Percentiles rank a stretch among this genome's conserved stretches.
Evolutionary conservation across 1,140 invertebrate species (phyloP).

Genomic region (Centruroides sculpturatus): DNA sequence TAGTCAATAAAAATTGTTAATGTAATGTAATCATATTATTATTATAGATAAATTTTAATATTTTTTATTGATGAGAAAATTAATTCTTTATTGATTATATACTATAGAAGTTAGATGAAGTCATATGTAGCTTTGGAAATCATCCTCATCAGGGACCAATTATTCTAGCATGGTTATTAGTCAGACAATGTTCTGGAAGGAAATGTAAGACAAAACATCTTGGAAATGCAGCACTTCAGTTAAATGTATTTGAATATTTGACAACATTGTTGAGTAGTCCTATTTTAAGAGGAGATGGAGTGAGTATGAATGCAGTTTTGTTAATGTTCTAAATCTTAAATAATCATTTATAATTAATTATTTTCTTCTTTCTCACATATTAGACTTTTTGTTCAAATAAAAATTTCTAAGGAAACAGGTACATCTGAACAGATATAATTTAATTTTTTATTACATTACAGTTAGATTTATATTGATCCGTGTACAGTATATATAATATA

Average conservation of each 20-base stretch:
- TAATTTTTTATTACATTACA: too few relatives aligned
- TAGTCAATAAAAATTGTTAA: too few relatives aligned
- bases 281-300: slow-evolving; percentile 20
- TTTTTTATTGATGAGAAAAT: neutral
- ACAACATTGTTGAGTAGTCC: slow-evolving; percentile 19
- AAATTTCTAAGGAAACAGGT: too few relatives aligned
- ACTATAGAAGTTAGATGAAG: slow-evolving; percentile 22
- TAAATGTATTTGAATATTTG: slow-evolving; percentile 27
- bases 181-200: slow-evolving; percentile 17
- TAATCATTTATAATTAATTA: too few relatives aligned
- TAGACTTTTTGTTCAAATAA: too few relatives aligned
- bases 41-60: too few relatives aligned
- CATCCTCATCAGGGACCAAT: slow-evolving; percentile 24
- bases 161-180: slow-evolving; percentile 28
- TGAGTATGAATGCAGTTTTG: neutral
- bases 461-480: too few relatives aligned
- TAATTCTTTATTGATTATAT: neutral
- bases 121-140: slow-evolving; percentile 21
- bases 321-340: neutral
- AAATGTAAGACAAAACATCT: slow-evolving; percentile 18
- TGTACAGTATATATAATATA: too few relatives aligned
- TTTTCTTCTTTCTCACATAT: too few relatives aligned
- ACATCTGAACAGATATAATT: too few relatives aligned
- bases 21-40: too few relatives aligned
- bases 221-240: slow-evolving; percentile 27